Evolutionary conservation across 2,888 invertebrate genomes (phyloP), one percentile per base, ranked within the genome.

Genomic region (Drosophila basisetae): DNA sequence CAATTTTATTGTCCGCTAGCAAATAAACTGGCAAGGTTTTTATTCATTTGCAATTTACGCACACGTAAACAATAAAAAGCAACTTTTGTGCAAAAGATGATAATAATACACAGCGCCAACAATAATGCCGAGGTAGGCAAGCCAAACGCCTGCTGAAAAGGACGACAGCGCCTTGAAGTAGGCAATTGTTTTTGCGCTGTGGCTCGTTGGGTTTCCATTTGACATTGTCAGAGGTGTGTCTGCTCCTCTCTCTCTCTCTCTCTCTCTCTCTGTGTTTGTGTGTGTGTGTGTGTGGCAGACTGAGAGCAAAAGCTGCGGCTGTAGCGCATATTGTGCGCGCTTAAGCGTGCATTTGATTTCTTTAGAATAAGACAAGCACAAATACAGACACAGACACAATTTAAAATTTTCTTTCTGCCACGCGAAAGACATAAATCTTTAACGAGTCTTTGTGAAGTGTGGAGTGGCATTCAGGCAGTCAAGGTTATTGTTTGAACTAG

Each of bases 341-440:
- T 55, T 64, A 62, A 68, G 72, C 65, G 71, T 80, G 84, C 68
- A 78, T 70, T 73, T 78, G 87, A 81, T 74, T 83, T 89, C 73
- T 68, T 70, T 49, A 58, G n/a, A 52, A 22, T 56, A 67, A 65
- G 35, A 49, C 47, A 63, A 43, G 47, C 60, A 72, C 53, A 56
- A 56, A 56, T 39, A 70, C 63, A 62, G 37, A 59, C 67, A 70
- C 63, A 60, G 37, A 59, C 65, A 69, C 61, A 72, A 73, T 80
- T 90, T 80, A 84, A 89, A 86, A 87, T 70, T 54, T 76, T 76
- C 47, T 62, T 69, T 55, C 76, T 61, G 56, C 63, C 76, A 68
- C 76, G 76, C 72, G 73, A 72, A 78, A 68, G 60, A 75, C 85
- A 90, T 90, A 88, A 90, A 86, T 86, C 90, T 82, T 89, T 78